phyloP scores from a whole-genome alignment of 2,888 invertebrate genomes.

The Trichogramma evanescens region DNA sequence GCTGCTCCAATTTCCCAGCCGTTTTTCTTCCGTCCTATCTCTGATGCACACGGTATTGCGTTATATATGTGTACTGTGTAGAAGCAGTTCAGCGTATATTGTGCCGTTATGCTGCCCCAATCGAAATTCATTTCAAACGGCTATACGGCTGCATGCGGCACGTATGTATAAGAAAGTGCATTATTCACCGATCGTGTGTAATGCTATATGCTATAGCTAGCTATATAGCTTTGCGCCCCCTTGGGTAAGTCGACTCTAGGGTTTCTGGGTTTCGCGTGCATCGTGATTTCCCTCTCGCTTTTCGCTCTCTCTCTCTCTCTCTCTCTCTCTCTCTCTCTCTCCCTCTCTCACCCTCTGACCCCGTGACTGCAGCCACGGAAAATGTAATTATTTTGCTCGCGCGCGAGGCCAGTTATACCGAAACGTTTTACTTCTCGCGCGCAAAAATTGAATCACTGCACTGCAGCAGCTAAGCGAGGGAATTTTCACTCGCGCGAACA shows the following conservation, averaged over 20 bases:
- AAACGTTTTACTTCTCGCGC: slow-evolving; percentile 11
- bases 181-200: slow-evolving; percentile 22
- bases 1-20: slow-evolving; percentile 15
- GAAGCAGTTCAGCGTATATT: background rate
- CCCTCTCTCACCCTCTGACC: background rate
- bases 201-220: too few species aligned
- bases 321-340: background rate
- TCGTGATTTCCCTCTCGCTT: background rate
- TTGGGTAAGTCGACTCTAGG: slow-evolving; percentile 13
- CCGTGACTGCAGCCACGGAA: slow-evolving; percentile 19
- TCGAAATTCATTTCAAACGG: slow-evolving; percentile 25
- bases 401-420: slow-evolving; percentile 15
- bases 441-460: too few species aligned
- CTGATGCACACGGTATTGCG: too few species aligned
- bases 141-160: too few species aligned
- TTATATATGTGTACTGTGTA: background rate
- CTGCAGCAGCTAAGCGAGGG: too few species aligned
- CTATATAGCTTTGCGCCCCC: too few species aligned
- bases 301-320: background rate
- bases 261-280: slow-evolving; percentile 13
- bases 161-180: slow-evolving; percentile 10
- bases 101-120: slow-evolving; percentile 3
- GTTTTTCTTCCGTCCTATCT: slow-evolving; percentile 10
- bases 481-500: background rate
- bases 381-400: slow-evolving; percentile 24